These are phyloP conservation scores for Alentia gelatinosa DNA, from an alignment of 2,888 invertebrate genomes.

Conservation along the genomic window DNA sequence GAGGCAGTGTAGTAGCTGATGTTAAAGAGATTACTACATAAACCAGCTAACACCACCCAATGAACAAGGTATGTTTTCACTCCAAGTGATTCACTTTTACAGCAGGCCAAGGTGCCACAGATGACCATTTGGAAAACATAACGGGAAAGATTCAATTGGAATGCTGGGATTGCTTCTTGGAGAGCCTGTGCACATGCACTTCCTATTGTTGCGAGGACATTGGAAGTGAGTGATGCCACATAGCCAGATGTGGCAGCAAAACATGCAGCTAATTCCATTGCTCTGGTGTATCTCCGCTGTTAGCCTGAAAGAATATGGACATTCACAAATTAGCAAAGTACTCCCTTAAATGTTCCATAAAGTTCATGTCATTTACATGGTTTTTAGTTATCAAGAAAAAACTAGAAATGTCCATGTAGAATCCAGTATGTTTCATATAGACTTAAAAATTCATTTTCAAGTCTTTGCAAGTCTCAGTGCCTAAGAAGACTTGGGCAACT, in stretches of 20 bases:
- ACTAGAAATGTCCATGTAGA: no score
- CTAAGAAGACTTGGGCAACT: no score
- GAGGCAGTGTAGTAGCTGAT: slow-evolving; percentile 8
- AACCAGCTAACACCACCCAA: background rate
- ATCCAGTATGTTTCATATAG: no score
- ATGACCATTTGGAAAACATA: background rate
- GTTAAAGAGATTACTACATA: background rate
- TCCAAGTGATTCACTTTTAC: background rate
- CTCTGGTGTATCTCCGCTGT: no score
- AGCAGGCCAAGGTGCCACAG: background rate
- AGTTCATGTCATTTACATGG: no score
- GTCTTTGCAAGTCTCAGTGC: no score
- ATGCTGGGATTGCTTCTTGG: background rate
- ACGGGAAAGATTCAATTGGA: background rate
- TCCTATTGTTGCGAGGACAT: background rate
- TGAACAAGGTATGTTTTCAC: background rate
- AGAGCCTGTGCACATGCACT: background rate
- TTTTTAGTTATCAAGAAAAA: no score
- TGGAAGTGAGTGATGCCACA: background rate
- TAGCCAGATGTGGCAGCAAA: background rate
- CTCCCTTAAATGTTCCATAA: no score
- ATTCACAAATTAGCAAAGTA: no score
- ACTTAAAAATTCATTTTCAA: no score
- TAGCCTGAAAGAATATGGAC: no score
- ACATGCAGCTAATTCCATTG: no score